These are phyloP conservation scores for Motacilla tschutschensis DNA, from an alignment of 2,113 vertebrate species.

Conservation along the genomic window DNA sequence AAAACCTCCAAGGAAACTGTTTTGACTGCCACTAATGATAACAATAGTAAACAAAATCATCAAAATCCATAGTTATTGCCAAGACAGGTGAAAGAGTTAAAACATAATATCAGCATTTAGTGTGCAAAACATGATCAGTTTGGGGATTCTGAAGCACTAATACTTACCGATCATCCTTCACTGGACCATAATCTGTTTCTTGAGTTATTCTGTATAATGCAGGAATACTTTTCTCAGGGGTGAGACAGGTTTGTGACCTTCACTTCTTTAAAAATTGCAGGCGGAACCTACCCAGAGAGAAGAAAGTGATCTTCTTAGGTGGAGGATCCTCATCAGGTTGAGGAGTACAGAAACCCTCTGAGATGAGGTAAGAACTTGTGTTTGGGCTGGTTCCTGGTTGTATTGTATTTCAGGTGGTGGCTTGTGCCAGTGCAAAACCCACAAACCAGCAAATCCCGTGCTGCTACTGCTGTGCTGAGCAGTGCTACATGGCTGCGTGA, in stretches of 20 bases:
- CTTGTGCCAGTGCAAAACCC: not conserved
- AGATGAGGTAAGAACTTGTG: fast-evolving
- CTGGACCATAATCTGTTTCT: not conserved
- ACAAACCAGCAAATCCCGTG: not conserved
- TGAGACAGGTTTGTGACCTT: not conserved
- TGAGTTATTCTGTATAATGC: not conserved
- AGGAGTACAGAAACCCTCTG: not conserved
- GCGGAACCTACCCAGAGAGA: not conserved
- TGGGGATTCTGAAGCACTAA: not conserved
- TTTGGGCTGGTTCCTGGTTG: not conserved
- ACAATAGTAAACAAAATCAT: not conserved
- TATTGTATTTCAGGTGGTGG: not conserved
- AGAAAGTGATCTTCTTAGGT: not conserved
- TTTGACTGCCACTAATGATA: not conserved
- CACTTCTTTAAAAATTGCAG: not conserved
- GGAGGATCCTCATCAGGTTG: fast-evolving
- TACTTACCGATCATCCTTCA: not conserved
- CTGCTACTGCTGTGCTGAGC: not conserved
- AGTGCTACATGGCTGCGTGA: fast-evolving
- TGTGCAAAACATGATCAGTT: not conserved
- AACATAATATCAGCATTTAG: not conserved
- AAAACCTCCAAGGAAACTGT: not conserved
- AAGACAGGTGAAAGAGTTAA: not conserved
- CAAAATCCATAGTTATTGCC: not conserved
- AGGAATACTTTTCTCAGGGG: not conserved